These are phyloP conservation scores for Cryptotis parvus DNA, from an alignment of 2,113 vertebrate species.

Conservation along the genomic window DNA sequence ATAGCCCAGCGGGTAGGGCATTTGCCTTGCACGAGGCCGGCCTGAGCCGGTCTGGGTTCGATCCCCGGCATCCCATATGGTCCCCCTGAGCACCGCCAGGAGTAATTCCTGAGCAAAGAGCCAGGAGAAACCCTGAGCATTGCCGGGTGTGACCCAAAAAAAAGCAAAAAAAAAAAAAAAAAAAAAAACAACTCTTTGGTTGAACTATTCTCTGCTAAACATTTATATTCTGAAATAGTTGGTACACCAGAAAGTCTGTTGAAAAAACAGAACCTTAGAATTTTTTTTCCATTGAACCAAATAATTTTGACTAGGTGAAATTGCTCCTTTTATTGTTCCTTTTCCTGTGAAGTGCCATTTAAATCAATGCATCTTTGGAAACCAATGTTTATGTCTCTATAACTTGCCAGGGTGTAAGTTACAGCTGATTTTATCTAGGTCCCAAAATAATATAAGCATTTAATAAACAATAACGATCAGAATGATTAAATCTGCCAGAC, in stretches of 20 bases:
- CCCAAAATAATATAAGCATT: background rate
- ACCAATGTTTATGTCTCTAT: background rate
- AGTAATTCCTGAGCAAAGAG: no score
- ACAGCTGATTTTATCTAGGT: constrained; percentile 41
- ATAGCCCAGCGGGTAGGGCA: no score
- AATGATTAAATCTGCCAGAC: constrained; percentile 13
- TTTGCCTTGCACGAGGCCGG: no score
- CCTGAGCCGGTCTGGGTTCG: no score
- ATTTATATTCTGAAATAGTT: background rate
- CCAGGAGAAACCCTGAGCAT: no score
- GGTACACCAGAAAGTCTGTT: background rate
- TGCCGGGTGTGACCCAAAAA: no score
- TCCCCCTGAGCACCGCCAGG: no score
- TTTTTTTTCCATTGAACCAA: background rate
- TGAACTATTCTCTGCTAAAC: constrained; percentile 8
- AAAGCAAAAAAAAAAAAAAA: no score
- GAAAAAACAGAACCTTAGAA: background rate
- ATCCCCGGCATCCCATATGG: no score
- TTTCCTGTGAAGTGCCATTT: background rate
- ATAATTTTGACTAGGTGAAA: constrained; percentile 13
- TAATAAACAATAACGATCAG: constrained; percentile 9
- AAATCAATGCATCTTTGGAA: constrained; percentile 27
- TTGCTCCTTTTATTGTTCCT: background rate
- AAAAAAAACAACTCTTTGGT: background rate
- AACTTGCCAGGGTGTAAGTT: background rate